Evolutionary conservation across 1,140 invertebrate genomes (phyloP).

Genomic region (Drusus annulatus): DNA sequence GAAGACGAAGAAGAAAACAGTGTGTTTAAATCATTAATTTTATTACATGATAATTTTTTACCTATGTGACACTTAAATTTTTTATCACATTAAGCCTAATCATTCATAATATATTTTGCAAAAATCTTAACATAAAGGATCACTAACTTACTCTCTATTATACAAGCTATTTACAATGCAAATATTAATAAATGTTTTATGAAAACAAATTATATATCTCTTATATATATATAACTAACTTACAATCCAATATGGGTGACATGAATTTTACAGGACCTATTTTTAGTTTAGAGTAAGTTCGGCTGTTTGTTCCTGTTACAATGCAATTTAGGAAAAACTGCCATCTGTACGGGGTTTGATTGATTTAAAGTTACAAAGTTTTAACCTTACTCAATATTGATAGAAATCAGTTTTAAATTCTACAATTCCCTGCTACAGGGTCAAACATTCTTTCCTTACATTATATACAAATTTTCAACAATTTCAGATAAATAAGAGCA

Average conservation of each 20-base stretch:
- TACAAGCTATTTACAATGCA: constrained; percentile 23
- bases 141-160: background rate
- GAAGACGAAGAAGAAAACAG: background rate
- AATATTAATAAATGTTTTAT: constrained; percentile 1
- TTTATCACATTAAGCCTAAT: constrained; percentile 6
- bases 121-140: constrained; percentile 15
- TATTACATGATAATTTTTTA: constrained; percentile 14
- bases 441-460: too few species aligned
- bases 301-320: too few species aligned
- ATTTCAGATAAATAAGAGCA: background rate
- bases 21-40: constrained; percentile 5
- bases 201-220: constrained; percentile 2
- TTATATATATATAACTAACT: too few species aligned
- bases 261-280: too few species aligned
- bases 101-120: background rate
- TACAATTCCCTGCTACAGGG: too few species aligned
- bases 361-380: too few species aligned
- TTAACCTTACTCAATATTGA: too few species aligned
- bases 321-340: too few species aligned
- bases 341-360: too few species aligned
- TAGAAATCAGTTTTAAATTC: too few species aligned
- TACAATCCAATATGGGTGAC: background rate
- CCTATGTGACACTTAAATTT: constrained; percentile 14
- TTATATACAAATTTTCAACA: too few species aligned
- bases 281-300: too few species aligned